phyloP scores from a whole-genome alignment of 2,113 vertebrate species.

The Engraulis encrasicolus region DNA sequence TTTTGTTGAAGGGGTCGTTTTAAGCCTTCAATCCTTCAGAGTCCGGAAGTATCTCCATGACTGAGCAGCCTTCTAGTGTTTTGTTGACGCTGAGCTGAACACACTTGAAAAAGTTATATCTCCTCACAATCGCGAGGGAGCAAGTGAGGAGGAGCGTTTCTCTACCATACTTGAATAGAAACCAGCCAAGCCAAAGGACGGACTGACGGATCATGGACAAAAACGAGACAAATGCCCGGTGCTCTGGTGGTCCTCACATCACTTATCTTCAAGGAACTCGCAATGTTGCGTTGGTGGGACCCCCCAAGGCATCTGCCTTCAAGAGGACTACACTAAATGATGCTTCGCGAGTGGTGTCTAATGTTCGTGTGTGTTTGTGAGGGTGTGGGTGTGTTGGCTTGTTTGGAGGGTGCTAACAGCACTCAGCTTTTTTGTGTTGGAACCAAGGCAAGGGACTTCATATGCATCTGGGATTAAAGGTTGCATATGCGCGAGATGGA shows the following conservation, averaged over 20 bases:
- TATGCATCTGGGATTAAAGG: not conserved
- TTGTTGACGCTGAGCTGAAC: not conserved
- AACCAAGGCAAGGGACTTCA: not conserved
- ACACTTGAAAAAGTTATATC: not conserved
- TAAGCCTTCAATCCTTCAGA: not conserved
- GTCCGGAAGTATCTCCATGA: not conserved
- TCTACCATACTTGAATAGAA: not conserved
- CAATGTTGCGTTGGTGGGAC: not conserved
- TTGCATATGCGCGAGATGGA: not conserved
- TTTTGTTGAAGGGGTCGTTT: not conserved
- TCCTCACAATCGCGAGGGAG: not conserved
- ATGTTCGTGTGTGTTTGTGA: too few species aligned
- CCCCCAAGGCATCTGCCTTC: not conserved
- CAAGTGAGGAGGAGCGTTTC: not conserved
- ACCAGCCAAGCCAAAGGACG: slow-evolving; percentile 6
- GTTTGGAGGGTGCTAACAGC: not conserved
- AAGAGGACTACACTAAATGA: not conserved
- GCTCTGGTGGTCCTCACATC: not conserved
- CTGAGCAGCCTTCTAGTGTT: not conserved
- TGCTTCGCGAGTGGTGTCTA: not conserved
- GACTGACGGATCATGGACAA: too few species aligned
- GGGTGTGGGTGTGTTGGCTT: not conserved
- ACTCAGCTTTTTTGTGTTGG: not conserved
- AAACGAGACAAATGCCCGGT: too few species aligned
- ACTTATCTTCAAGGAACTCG: not conserved